Base-by-base conservation (phyloP, 2,113 vertebrate genomes). In the Odontesthes bonariensis region DNA sequence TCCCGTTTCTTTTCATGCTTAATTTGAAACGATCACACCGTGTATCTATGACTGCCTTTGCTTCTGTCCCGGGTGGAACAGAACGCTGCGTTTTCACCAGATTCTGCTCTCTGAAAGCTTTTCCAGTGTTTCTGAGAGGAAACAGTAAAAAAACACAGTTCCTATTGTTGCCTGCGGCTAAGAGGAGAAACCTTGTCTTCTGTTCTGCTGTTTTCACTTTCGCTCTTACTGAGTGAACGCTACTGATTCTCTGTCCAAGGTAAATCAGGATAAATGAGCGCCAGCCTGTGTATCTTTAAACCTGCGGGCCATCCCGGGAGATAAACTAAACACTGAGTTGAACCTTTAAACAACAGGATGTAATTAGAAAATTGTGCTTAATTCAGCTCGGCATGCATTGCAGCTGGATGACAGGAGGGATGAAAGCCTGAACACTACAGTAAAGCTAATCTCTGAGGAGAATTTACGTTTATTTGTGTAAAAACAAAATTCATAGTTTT, bases 251-350 rank as follows among this genome's bases (percentile, higher is more conserved):
- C 33, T 35, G 40, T 73, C 55, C 69, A 58, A 73, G 63, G 51
- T 76, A 76, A 78, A 79, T 70, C 68, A 57, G 49, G 67, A 75
- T 69, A 78, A 85, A 86, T 75, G 68, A 78, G 63, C 19, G 3
- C 19, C 23, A 12, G 66, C 1, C 53, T 46, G 47, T 3, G 4
- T 12, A 9, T 23, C 61, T 67, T 33, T 19, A 70, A 42, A 54
- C 40, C 58, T 31, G 16, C 19, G 0, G 40, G 8, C 57, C n/a
- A 5, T 80, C 80, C 69, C 60, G n/a, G 59, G 72, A 74, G 65
- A 69, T 57, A 23, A 73, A 80, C 83, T 63, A 83, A 78, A 57
- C 3, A 8, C 61, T 71, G 73, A 75, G 56, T 76, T 72, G 68
- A 75, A 72, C 81, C 72, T 71, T n/a, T 6, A 12, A 23, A 3